Percentiles rank a stretch among this genome's conserved stretches.
These are phyloP conservation scores for Peromyscus maniculatus DNA, from an alignment of 2,113 vertebrate species.

Conservation along the genomic window DNA sequence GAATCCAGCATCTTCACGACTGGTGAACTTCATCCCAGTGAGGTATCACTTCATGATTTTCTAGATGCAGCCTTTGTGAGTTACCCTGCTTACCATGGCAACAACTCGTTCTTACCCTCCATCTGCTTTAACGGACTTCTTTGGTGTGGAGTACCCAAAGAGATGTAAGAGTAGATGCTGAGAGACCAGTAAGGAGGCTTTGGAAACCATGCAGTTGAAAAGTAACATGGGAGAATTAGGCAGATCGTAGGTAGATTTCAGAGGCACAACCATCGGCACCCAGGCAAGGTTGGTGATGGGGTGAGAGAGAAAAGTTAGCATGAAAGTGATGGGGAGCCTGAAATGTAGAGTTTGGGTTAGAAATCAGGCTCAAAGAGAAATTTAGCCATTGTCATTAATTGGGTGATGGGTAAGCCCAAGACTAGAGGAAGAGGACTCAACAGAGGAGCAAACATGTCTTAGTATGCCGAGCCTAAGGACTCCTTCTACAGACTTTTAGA, in stretches of 20 bases:
- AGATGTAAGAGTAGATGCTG: not conserved
- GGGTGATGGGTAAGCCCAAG: not conserved
- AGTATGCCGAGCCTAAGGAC: not conserved
- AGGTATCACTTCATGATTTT: not conserved
- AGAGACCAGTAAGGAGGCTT: not conserved
- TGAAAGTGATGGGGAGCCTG: not conserved
- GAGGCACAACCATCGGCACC: not conserved
- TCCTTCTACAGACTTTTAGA: not conserved
- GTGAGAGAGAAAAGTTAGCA: not conserved
- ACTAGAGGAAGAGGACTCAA: not conserved
- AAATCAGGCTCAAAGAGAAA: not conserved
- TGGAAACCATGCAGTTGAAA: not conserved
- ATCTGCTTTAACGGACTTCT: not conserved
- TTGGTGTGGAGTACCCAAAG: not conserved
- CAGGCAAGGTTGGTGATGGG: not conserved
- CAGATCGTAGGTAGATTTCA: not conserved
- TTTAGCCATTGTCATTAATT: not conserved
- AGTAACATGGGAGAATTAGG: not conserved
- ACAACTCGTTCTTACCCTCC: not conserved
- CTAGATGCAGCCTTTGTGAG: not conserved
- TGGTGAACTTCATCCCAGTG: not conserved
- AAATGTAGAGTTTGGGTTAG: not conserved
- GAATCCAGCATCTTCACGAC: not conserved
- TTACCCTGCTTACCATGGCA: not conserved
- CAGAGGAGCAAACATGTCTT: not conserved